Evolutionary conservation across 2,113 vertebrate genomes (phyloP).

Genomic region (Phainopepla nitens): DNA sequence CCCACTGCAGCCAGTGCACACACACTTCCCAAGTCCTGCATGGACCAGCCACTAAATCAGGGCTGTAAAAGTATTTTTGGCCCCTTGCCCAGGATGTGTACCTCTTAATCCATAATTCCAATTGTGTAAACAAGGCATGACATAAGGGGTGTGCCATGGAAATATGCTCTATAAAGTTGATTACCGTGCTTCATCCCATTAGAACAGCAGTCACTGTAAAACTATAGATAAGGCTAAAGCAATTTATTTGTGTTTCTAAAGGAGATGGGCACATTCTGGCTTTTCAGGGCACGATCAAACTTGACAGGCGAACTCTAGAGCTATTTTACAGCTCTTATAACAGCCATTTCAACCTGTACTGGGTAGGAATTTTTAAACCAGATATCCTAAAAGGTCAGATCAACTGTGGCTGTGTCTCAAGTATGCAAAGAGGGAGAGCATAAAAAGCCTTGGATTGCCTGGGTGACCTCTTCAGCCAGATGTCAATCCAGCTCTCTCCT

Average conservation of each 20-base stretch:
- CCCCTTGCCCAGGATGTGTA: constrained; percentile 50
- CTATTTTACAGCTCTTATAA: not conserved
- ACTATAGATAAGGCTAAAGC: constrained; percentile 54
- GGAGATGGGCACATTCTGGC: constrained; percentile 18
- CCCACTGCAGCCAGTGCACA: not conserved
- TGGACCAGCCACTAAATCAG: not conserved
- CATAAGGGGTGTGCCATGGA: constrained; percentile 61
- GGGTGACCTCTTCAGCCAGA: not conserved
- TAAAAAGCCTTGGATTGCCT: not conserved
- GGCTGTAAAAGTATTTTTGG: constrained; percentile 56
- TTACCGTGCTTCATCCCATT: constrained; percentile 54
- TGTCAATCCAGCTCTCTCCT: not conserved
- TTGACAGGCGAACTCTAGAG: constrained; percentile 10
- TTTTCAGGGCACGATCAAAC: constrained; percentile 9
- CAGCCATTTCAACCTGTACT: not conserved
- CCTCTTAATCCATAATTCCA: constrained; percentile 62
- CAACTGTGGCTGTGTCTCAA: not conserved
- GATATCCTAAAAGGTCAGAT: constrained; percentile 9
- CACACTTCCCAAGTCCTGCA: not conserved
- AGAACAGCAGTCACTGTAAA: constrained; percentile 42
- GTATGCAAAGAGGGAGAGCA: not conserved
- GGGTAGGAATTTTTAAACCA: not conserved
- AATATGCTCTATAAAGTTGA: constrained; percentile 64
- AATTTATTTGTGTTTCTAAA: constrained; percentile 48
- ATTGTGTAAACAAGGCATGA: constrained; percentile 68